Base-by-base conservation (phyloP, 2,888 invertebrate species). In the Mystacides longicornis region DNA sequence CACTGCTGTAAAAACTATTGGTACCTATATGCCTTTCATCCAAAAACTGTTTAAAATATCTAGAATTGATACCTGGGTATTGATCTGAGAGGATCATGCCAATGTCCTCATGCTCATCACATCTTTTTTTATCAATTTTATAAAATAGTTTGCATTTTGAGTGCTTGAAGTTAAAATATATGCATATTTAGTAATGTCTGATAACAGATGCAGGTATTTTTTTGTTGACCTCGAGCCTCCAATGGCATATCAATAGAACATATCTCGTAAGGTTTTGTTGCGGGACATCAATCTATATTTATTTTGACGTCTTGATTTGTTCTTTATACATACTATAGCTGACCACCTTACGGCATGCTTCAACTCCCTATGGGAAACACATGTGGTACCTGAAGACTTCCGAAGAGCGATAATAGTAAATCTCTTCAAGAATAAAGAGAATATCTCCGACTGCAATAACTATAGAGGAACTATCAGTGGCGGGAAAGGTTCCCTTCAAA, bases 1-100 rank as follows among this genome's bases (percentile, higher is more conserved):
- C 52, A 64, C 64, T 49, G 64, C 66, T 7, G 65, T 67, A 22
- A 68, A 67, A 16, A 67, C 48, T 21, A 67, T 56, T 48, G 50
- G 27, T 48, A 65, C 65, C 1, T 56, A 11, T 55, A n/a, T n/a
- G n/a, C n/a, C 22, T 50, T 50, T 50, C 49, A 22, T 51, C 3
- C 42, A 37, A 51, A 51, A 51, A 51, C 3, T 20, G 33, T 19
- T 51, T 51, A 18, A 51, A 51, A 37, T 51, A 58, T 58, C 20
- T 62, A 2, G 64, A 65, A 55, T 65, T 65, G 9, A 65, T 62
- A 3, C 64, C 64, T 3, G 65, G 65, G 43, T 65, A 64, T 62
- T 66, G 64, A 49, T 65, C 60, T 18, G 55, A 49, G 43, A 58
- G 49, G 19, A 55, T 16, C 55, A 55, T 49, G 7, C 45, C 58